Evolutionary conservation across 2,797 vertebrate species (phyloP).

Genomic region (Pogonophryne albipinna): DNA sequence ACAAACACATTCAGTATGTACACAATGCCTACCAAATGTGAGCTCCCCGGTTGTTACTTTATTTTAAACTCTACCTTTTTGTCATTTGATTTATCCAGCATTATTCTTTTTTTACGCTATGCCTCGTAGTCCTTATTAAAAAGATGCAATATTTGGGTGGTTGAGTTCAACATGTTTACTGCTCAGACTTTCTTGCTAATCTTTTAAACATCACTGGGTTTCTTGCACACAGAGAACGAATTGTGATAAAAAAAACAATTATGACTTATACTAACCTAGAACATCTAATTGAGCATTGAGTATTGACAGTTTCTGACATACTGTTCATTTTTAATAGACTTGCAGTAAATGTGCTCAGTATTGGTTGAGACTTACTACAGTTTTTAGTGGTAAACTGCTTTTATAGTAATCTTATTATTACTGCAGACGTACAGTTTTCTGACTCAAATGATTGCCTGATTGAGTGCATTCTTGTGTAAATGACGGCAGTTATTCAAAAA

Average conservation of each 20-base stretch:
- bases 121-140: no score
- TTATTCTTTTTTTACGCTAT: no score
- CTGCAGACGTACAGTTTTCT: not conserved
- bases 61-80: no score
- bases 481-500: not conserved
- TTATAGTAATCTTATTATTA: not conserved
- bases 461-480: not conserved
- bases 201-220: not conserved
- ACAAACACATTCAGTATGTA: no score
- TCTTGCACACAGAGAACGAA: not conserved
- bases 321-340: not conserved
- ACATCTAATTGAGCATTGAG: not conserved
- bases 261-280: no score
- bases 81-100: no score
- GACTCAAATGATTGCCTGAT: not conserved
- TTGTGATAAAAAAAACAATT: no score
- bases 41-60: no score
- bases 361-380: not conserved
- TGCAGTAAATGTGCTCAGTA: not conserved
- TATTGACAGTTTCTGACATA: not conserved
- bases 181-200: not conserved
- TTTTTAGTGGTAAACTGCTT: not conserved
- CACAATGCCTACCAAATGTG: no score
- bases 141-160: no score
- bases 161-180: not conserved